Evolutionary conservation across 1,140 invertebrate genomes (phyloP), one percentile per base, ranked within the genome.

Genomic region (Anthonomus grandis): DNA sequence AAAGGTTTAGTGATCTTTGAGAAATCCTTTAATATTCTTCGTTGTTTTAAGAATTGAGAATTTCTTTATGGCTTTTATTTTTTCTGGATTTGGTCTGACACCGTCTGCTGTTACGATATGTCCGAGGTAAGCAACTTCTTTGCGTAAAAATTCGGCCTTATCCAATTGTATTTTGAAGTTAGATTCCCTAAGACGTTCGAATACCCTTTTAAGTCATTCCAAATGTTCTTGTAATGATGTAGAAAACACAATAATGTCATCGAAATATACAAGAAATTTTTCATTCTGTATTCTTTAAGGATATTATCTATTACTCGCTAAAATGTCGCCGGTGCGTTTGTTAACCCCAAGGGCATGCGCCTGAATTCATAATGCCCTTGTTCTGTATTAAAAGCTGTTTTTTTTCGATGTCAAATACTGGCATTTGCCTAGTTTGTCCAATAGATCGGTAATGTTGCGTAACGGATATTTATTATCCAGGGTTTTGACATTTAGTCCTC

Each of bases 351-450:
- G 8, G 37, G 54, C 62, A 62, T 64, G 13, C 50, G n/a, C n/a
- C 25, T 38, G 39, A 37, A 62, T 38, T 65, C 50, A 39, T 47
- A 65, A 49, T 64, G 57, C 1, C 59, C 60, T 22, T 59, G 18
- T 36, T 38, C 27, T 48, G 3, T 25, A 42, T n/a, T 31, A 41
- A 63, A 63, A n/a, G 52, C 46, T 0, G 51, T 63, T 56, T 62
- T 62, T 15, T 8, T n/a, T n/a, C n/a, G n/a, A n/a, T n/a, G 19
- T 44, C 27, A 60, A 80, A 48, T 70, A 76, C 38, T 67, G 65
- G 12, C 66, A 63, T 4, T 65, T 67, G 4, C 67, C 66, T 48
- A 82, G 47, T 19, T 64, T 57, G 52, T 76, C 65, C 12, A 81
- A 55, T 6, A 69, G 64, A 10, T 66, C 50, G 9, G 31, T 46